phyloP scores from a whole-genome alignment of 2,113 vertebrate species.

The Menidia beryllina region DNA sequence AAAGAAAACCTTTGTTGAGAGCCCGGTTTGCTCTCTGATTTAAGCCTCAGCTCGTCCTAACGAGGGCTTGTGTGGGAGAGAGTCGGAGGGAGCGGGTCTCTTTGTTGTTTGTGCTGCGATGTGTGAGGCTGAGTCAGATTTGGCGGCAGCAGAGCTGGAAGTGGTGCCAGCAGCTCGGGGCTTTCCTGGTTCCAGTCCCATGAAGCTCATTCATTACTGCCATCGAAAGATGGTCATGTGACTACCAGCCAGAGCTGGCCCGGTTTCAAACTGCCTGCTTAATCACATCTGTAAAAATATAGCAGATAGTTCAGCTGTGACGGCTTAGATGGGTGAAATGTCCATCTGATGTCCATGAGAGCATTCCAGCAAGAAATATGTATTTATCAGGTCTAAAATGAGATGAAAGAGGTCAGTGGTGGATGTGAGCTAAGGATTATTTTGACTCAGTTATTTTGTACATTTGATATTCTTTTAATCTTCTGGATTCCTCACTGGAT shows the following conservation, averaged over 20 bases:
- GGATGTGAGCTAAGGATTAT: too few relatives aligned
- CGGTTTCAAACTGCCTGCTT: neutral
- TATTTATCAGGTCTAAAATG: too few relatives aligned
- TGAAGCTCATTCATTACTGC: neutral
- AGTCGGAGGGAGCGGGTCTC: neutral
- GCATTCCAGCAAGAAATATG: too few relatives aligned
- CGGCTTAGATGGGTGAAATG: too few relatives aligned
- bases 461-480: too few relatives aligned
- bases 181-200: neutral
- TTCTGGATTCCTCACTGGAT: too few relatives aligned
- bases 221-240: neutral
- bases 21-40: constrained; percentile 44
- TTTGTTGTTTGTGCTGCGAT: constrained; percentile 19
- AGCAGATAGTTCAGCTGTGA: too few relatives aligned
- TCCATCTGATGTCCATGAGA: too few relatives aligned
- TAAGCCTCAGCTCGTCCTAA: constrained; percentile 12
- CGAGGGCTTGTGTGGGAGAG: constrained; percentile 19
- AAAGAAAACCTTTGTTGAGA: constrained; percentile 49
- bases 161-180: neutral
- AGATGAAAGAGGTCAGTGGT: too few relatives aligned
- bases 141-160: neutral
- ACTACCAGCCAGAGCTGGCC: neutral
- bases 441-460: too few relatives aligned
- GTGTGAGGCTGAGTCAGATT: neutral
- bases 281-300: neutral